These are phyloP conservation scores for Synergus umbraculus DNA, from an alignment of 2,888 invertebrate genomes.

Conservation along the genomic window DNA sequence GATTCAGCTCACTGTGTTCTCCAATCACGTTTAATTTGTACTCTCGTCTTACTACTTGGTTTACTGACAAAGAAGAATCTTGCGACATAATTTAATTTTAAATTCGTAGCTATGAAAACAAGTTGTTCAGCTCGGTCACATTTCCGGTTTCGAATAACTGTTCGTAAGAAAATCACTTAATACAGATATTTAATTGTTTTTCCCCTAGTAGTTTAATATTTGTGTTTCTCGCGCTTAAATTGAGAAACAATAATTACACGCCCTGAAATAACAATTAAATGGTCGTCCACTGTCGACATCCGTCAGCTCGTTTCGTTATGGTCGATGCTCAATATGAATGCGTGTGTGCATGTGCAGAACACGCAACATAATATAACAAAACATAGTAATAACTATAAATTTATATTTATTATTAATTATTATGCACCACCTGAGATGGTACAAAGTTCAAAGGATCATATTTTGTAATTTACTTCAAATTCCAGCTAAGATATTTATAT, in stretches of 20 bases:
- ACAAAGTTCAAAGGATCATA: no score
- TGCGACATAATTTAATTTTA: slow-evolving; percentile 21
- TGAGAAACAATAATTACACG: slow-evolving; percentile 50
- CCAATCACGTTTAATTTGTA: slow-evolving; percentile 33
- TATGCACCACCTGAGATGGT: neutral
- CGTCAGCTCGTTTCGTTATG: slow-evolving; percentile 54
- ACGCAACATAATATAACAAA: neutral
- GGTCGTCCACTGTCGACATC: slow-evolving; percentile 35
- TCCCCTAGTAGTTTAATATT: slow-evolving; percentile 12
- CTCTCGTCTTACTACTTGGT: neutral
- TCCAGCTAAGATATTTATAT: no score
- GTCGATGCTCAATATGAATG: slow-evolving; percentile 1
- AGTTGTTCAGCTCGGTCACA: slow-evolving; percentile 1
- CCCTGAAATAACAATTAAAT: slow-evolving; percentile 55
- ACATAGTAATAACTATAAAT: no score
- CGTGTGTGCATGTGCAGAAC: neutral
- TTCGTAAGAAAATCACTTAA: neutral
- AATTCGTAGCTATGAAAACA: slow-evolving; percentile 12
- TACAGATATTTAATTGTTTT: slow-evolving; percentile 26
- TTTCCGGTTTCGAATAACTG: slow-evolving; percentile 16
- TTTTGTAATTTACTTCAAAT: no score
- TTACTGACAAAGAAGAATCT: slow-evolving; percentile 4
- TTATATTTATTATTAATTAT: no score
- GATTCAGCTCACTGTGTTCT: slow-evolving; percentile 25
- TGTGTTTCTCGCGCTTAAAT: slow-evolving; percentile 21